These are phyloP conservation scores for Oscheius sp. DNA, from an alignment of 2,888 invertebrate genomes.

Conservation along the genomic window DNA sequence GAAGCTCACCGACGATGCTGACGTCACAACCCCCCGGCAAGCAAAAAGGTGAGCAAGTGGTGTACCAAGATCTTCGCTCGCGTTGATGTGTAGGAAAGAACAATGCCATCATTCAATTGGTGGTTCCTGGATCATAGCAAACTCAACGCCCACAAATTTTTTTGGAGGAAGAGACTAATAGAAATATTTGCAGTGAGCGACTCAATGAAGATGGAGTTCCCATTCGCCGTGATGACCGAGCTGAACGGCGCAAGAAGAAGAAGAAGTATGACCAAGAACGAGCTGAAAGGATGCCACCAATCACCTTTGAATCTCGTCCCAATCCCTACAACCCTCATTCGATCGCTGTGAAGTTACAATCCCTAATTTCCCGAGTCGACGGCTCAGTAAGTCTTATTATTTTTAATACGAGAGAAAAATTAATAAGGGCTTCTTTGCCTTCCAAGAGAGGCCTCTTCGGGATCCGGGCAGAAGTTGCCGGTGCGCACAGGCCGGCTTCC, in stretches of 20 bases:
- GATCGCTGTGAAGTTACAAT: conserved; percentile 7
- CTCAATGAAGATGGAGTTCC: neutral
- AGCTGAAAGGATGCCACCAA: neutral
- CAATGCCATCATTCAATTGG: conserved; percentile 8
- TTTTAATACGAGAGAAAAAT: neutral
- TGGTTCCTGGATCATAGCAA: neutral
- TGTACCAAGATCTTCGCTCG: neutral
- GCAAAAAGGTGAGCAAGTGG: conserved; percentile 24
- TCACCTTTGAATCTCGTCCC: neutral
- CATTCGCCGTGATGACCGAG: neutral
- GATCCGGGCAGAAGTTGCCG: conserved; percentile 29
- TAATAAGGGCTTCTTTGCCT: neutral
- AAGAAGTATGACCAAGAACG: conserved; percentile 12
- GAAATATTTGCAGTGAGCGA: neutral
- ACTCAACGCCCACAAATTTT: too few species aligned
- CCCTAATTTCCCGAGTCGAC: neutral
- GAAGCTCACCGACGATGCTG: conserved; percentile 9
- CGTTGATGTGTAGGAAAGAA: conserved; percentile 9
- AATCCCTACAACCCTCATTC: neutral
- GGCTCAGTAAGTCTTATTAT: conserved; percentile 3
- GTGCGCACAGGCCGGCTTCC: conserved; percentile 29
- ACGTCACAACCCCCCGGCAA: conserved; percentile 17
- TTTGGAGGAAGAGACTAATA: too few species aligned
- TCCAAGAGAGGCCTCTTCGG: conserved; percentile 3
- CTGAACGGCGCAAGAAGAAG: conserved; percentile 12